Evolutionary conservation across 2,113 vertebrate species (phyloP), one percentile per base, ranked within the genome.

Genomic region (Rousettus leschenaultii): DNA sequence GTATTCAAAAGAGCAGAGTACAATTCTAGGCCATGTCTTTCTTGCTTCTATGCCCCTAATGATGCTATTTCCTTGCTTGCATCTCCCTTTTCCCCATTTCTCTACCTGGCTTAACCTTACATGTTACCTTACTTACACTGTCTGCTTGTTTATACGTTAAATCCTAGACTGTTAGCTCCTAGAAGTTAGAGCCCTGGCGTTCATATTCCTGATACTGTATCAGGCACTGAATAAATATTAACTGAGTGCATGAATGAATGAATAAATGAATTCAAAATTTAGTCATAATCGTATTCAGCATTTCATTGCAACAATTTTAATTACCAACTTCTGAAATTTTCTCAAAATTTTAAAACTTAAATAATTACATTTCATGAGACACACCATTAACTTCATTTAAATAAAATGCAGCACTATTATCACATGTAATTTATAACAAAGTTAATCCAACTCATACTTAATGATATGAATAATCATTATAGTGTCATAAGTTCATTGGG

Each of bases 321-420:
- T 83, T 71, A 84, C 14, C 73, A 79, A 85, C 59, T 61, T 87
- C 48, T 74, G 24, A 93, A 88, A 82, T 74, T 87, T 94, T 43
- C 68, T 93, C 24, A 91, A 95, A 86, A 85, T 38, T 74, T 94
- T 80, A 87, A 94, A 93, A 79, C 28, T 68, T 28, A 43, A 88
- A 86, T 95, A 70, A 90, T 80, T 35, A 57, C 26, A 85, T 92
- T 92, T 95, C 40, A 78, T 94, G 43, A 94, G 28, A 90, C 95
- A 86, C 15, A 88, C 38, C 35, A 95, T 77, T 95, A 86, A 89
- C 22, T 77, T 86, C 45, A 94, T 97, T 96, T 92, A 79, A 96
- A 63, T 75, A 92, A 94, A 86, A 30, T 30, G 75, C 53, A 86
- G 51, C 28, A 63, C 15, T 93, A 78, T 93, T 75, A 95, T 89